Conservation (phyloP, 1,140 invertebrate species). For the Aphis gossypii region DNA sequence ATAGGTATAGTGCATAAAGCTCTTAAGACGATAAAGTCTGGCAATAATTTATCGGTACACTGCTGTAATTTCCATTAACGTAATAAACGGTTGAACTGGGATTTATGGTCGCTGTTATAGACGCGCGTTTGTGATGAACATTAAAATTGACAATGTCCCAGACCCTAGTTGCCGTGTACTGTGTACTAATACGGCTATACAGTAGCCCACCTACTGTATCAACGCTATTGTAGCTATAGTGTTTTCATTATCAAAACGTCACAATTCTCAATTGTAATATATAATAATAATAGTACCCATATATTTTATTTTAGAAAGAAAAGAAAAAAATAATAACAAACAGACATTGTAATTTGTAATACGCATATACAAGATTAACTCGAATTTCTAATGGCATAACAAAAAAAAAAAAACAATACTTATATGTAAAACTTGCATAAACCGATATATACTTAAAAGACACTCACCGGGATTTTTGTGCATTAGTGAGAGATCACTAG, state of each 20-base stretch:
- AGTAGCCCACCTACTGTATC: background rate
- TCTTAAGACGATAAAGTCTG: constrained; percentile 53
- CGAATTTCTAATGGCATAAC: background rate
- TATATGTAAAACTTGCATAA: background rate
- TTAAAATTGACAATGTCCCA: background rate
- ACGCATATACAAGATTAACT: background rate
- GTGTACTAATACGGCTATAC: background rate
- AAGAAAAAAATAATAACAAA: background rate
- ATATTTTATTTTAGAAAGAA: background rate
- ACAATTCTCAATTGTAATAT: background rate
- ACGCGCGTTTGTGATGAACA: background rate
- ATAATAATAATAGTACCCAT: background rate
- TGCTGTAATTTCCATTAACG: constrained; percentile 56
- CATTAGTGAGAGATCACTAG: too few species aligned
- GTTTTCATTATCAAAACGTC: background rate
- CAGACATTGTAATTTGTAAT: background rate
- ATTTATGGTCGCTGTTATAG: constrained; percentile 39
- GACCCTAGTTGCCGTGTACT: background rate
- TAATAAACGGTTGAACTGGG: constrained; percentile 41
- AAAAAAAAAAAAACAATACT: background rate
- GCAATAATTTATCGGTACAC: constrained; percentile 54
- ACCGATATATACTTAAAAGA: too few species aligned
- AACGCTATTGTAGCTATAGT: background rate
- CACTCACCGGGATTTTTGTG: too few species aligned
- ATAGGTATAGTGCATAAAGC: constrained; percentile 11